A percentile compares a stretch with the other conserved stretches of the same genome.
Evolutionary conservation across 1,140 invertebrate species (phyloP).

Genomic region (Centruroides sculpturatus): DNA sequence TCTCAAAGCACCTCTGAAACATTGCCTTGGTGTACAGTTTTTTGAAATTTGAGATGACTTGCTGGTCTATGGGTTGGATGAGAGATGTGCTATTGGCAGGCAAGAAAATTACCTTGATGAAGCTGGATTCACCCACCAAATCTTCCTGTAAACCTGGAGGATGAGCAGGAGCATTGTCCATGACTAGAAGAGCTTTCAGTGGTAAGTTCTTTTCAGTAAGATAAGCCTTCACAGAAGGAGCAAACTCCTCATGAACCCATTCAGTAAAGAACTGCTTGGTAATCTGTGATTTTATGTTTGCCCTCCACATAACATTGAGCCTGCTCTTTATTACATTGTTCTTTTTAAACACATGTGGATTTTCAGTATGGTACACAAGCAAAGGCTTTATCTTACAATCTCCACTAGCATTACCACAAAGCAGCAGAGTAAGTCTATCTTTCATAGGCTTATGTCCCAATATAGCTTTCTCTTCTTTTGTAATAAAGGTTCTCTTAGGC

Average conservation of each 20-base stretch:
- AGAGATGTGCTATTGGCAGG: constrained; percentile 13
- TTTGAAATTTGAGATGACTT: background rate
- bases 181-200: too few species aligned
- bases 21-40: too few species aligned
- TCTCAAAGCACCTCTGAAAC: too few species aligned
- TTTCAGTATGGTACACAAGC: too few species aligned
- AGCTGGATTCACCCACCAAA: background rate
- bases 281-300: background rate
- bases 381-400: background rate
- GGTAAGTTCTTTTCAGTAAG: too few species aligned
- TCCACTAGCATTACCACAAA: background rate
- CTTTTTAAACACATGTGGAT: too few species aligned
- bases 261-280: background rate
- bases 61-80: constrained; percentile 15
- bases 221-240: too few species aligned
- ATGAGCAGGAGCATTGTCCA: too few species aligned
- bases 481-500: background rate
- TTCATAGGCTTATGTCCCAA: background rate
- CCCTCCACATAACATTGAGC: background rate
- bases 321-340: too few species aligned
- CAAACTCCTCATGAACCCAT: too few species aligned
- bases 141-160: too few species aligned
- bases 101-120: constrained; percentile 12
- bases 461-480: background rate
- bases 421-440: background rate